These are phyloP conservation scores for Augochlora pura DNA, from an alignment of 1,140 invertebrate genomes.

Conservation along the genomic window DNA sequence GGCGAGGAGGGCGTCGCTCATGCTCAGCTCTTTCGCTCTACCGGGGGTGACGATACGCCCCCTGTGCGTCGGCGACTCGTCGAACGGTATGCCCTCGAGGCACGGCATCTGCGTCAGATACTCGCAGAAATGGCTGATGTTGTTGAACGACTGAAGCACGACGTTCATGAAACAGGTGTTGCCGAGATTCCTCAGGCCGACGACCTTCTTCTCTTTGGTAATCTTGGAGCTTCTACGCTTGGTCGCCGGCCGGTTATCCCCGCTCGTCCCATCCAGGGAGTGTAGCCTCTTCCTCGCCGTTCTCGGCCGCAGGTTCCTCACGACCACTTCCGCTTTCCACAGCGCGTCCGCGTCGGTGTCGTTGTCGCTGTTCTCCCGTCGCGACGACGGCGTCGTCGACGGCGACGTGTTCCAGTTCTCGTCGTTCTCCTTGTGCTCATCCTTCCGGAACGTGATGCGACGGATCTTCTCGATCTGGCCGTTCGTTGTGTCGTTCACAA, in stretches of 20 bases:
- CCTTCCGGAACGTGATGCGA: slow-evolving; percentile 75
- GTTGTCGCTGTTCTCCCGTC: slow-evolving; percentile 66
- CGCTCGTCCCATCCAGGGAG: slow-evolving; percentile 81
- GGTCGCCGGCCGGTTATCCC: slow-evolving; percentile 79
- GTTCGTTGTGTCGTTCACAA: slow-evolving; percentile 86
- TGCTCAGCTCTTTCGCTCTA: slow-evolving; percentile 81
- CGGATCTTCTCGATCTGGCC: slow-evolving; percentile 84
- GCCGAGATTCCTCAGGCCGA: slow-evolving; percentile 91
- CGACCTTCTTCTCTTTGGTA: slow-evolving; percentile 84
- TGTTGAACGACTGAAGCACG: slow-evolving; percentile 91
- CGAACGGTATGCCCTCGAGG: slow-evolving; percentile 82
- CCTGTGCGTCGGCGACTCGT: slow-evolving; percentile 81
- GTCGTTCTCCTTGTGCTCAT: slow-evolving; percentile 76
- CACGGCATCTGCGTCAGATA: slow-evolving; percentile 91
- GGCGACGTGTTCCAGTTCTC: slow-evolving; percentile 74
- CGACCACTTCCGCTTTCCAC: slow-evolving; percentile 81
- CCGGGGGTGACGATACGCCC: slow-evolving; percentile 84
- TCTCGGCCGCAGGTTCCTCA: slow-evolving; percentile 82
- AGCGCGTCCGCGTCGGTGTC: slow-evolving; percentile 71
- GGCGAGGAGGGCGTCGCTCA: slow-evolving; percentile 86
- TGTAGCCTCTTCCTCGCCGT: slow-evolving; percentile 83
- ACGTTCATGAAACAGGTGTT: slow-evolving; percentile 96
- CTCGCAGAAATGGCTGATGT: slow-evolving; percentile 91
- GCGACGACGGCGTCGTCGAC: slow-evolving; percentile 65
- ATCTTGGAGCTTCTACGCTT: slow-evolving; percentile 79